Base-by-base conservation (phyloP, 2,888 invertebrate genomes). In the Troides helena region DNA sequence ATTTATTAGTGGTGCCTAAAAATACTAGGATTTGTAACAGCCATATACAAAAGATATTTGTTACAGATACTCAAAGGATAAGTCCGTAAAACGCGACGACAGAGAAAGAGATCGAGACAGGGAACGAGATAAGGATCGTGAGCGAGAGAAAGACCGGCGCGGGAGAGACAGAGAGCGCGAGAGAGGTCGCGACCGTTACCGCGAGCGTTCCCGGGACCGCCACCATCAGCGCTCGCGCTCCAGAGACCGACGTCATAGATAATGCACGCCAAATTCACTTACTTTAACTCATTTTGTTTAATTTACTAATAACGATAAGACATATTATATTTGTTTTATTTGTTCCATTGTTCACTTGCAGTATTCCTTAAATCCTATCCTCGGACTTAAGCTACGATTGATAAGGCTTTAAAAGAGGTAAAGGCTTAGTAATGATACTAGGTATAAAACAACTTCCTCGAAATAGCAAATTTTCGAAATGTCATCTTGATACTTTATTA, bases 61-160 rank as follows among this genome's bases (percentile, higher is more conserved):
- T 86, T 87, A n/a, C 82, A 94, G 94, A 77, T 92, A 93, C 73
- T 75, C 85, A 73, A 91, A 89, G 82, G 91, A 93, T 70, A 88
- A 85, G 80, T 76, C 83, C 1, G 70, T 76, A 43, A 87, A 89
- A 71, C 87, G 91, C 8, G 93, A 92, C 63, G 89, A 90, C 59
- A 88, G 82, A 74, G 83, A 77, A 14, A 79, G 83, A 50, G 86
- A 84, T 2, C 80, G 84, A 4, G 88, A 86, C 5, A 81, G 86
- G 70, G 84, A 85, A 14, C 78, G 87, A 23, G 88, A 88, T 23
- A 78, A 85, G 30, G 85, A 85, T 2, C 79, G 84, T 2, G 85
- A 85, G n/a, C 78, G 87, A 14, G 86, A 85, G 12, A 74, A 81
- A 64, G 77, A 80, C 62, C 73, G 78, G 5, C 75, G 80, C 0